phyloP scores from a whole-genome alignment of 1,140 invertebrate genomes.

The Archivesica marissinica region DNA sequence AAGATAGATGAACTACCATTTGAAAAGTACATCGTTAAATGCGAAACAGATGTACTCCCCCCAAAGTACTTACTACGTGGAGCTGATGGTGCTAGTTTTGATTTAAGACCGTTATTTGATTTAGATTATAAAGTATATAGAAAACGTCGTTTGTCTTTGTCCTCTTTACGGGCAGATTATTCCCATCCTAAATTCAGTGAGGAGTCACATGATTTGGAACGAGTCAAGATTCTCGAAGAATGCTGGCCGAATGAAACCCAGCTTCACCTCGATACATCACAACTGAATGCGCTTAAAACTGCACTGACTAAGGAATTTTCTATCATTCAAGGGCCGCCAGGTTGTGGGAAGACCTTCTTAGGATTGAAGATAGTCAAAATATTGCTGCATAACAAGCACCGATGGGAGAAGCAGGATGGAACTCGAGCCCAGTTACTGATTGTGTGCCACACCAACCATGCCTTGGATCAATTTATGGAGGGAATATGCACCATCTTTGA shows the following conservation, averaged over 20 bases:
- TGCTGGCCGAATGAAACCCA: slow-evolving; percentile 74
- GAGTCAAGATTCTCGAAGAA: slow-evolving; percentile 47
- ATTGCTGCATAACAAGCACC: slow-evolving; percentile 74
- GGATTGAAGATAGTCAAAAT: slow-evolving; percentile 80
- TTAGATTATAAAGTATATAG: slow-evolving; percentile 42
- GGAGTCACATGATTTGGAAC: slow-evolving; percentile 5
- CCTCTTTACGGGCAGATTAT: not conserved
- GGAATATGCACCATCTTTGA: slow-evolving; percentile 82
- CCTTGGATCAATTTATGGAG: slow-evolving; percentile 94
- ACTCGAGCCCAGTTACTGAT: slow-evolving; percentile 87
- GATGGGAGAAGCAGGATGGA: slow-evolving; percentile 62
- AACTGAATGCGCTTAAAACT: slow-evolving; percentile 83
- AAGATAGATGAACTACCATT: slow-evolving; percentile 81
- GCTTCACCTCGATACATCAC: slow-evolving; percentile 82
- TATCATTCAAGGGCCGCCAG: slow-evolving; percentile 88
- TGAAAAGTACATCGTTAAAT: slow-evolving; percentile 72
- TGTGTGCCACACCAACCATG: slow-evolving; percentile 94
- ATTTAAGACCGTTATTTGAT: slow-evolving; percentile 62
- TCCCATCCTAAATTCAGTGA: slow-evolving; percentile 36
- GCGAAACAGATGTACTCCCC: slow-evolving; percentile 58
- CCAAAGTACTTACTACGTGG: slow-evolving; percentile 68
- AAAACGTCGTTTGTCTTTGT: not conserved
- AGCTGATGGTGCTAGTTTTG: not conserved
- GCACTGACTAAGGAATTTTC: slow-evolving; percentile 84
- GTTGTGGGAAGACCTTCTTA: slow-evolving; percentile 80